These are phyloP conservation scores for Gymnoscelis rufifasciata DNA, from an alignment of 2,888 invertebrate species.

Conservation along the genomic window DNA sequence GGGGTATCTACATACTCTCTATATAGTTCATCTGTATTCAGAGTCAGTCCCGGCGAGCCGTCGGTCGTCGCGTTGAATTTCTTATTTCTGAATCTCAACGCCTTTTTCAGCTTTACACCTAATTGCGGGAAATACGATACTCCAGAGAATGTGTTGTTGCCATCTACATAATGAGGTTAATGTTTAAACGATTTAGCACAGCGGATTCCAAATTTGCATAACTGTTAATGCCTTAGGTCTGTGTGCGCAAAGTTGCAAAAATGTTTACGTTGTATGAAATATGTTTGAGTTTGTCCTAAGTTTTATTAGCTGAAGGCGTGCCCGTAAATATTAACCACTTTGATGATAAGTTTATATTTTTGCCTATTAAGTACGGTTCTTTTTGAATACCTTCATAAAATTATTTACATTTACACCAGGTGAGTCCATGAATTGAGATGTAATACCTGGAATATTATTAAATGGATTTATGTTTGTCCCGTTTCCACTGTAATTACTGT, in stretches of 20 bases:
- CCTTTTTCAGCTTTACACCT: conserved; percentile 35
- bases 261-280: conserved; percentile 33
- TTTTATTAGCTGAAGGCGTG: conserved; percentile 30
- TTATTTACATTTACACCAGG: too few relatives aligned
- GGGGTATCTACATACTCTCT: conserved; percentile 45
- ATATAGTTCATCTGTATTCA: conserved; percentile 61
- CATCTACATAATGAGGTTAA: conserved; percentile 26
- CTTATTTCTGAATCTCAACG: conserved; percentile 48
- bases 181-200: conserved; percentile 33
- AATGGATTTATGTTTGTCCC: too few relatives aligned
- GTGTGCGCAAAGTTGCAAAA: conserved; percentile 37
- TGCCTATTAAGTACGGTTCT: too few relatives aligned
- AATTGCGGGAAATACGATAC: conserved; percentile 22
- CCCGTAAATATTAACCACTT: too few relatives aligned
- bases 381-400: too few relatives aligned
- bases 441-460: too few relatives aligned
- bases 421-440: too few relatives aligned
- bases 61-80: conserved; percentile 51
- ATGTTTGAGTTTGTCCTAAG: conserved; percentile 18
- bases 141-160: conserved; percentile 14
- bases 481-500: too few relatives aligned
- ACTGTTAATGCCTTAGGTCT: conserved; percentile 39
- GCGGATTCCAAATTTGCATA: conserved; percentile 41
- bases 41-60: conserved; percentile 36
- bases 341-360: too few relatives aligned